These are phyloP conservation scores for Mus minutoides DNA, from an alignment of 2,797 vertebrate genomes.

Conservation along the genomic window DNA sequence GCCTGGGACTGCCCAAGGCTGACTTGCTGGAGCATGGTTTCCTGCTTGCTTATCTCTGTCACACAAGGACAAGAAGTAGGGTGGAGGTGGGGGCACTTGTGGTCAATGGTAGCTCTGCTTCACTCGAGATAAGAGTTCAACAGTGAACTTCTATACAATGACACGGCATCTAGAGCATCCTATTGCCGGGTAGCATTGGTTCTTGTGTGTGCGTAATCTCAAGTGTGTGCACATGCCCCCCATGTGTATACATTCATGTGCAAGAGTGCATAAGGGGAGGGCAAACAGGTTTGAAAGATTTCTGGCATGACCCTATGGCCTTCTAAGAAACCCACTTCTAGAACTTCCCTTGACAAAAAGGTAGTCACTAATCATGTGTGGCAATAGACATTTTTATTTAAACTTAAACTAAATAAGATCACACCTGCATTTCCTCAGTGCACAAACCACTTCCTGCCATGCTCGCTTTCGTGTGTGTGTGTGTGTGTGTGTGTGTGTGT, in stretches of 20 bases:
- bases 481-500: not conserved
- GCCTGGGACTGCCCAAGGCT: not conserved
- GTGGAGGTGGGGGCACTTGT: accelerated
- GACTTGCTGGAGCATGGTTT: not conserved
- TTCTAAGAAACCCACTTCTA: not conserved
- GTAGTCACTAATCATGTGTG: not conserved
- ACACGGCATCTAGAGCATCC: not conserved
- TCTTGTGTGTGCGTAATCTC: not conserved
- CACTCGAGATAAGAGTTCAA: slow-evolving; percentile 51
- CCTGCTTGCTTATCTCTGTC: not conserved
- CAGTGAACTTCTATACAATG: not conserved
- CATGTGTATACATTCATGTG: not conserved
- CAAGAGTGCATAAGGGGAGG: accelerated
- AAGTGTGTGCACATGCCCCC: no score
- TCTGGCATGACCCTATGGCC: not conserved
- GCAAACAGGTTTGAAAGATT: not conserved
- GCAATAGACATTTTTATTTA: not conserved
- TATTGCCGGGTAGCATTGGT: not conserved
- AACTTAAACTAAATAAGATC: not conserved
- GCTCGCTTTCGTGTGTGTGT: not conserved
- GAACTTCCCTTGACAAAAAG: not conserved
- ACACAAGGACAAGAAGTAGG: not conserved
- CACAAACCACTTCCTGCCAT: not conserved
- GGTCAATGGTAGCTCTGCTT: slow-evolving; percentile 30
- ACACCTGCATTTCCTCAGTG: not conserved